Conservation (phyloP, 2,888 invertebrate genomes). For the Bembecia ichneumoniformis region DNA sequence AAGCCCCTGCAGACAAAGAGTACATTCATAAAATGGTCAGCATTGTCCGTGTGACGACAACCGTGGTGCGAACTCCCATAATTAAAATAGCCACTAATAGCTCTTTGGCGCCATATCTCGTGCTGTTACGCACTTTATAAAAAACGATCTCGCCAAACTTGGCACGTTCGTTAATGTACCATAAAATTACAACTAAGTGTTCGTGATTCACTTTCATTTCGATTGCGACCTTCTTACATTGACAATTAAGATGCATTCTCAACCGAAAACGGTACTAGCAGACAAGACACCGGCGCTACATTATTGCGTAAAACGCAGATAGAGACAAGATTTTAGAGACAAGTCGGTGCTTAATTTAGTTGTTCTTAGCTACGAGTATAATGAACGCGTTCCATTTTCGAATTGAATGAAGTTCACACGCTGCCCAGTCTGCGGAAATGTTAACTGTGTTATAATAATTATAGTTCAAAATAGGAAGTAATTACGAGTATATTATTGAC, state of each 20-base stretch:
- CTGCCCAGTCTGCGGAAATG: too few relatives aligned
- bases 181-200: background rate
- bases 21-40: too few relatives aligned
- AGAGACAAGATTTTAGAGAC: background rate
- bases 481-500: too few relatives aligned
- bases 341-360: background rate
- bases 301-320: background rate
- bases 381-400: too few relatives aligned
- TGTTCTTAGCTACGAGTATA: too few relatives aligned
- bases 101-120: background rate
- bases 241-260: background rate
- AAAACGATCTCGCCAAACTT: background rate
- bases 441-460: too few relatives aligned
- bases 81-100: too few relatives aligned
- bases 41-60: too few relatives aligned
- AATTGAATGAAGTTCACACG: too few relatives aligned
- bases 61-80: too few relatives aligned
- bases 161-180: background rate
- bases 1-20: too few relatives aligned
- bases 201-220: background rate
- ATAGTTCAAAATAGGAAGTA: too few relatives aligned
- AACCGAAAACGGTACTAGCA: background rate
- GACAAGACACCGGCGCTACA: background rate
- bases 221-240: background rate
- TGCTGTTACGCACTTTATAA: background rate